These are phyloP conservation scores for Rhinopomastus cyanomelas DNA, from an alignment of 2,113 vertebrate species.

Conservation along the genomic window DNA sequence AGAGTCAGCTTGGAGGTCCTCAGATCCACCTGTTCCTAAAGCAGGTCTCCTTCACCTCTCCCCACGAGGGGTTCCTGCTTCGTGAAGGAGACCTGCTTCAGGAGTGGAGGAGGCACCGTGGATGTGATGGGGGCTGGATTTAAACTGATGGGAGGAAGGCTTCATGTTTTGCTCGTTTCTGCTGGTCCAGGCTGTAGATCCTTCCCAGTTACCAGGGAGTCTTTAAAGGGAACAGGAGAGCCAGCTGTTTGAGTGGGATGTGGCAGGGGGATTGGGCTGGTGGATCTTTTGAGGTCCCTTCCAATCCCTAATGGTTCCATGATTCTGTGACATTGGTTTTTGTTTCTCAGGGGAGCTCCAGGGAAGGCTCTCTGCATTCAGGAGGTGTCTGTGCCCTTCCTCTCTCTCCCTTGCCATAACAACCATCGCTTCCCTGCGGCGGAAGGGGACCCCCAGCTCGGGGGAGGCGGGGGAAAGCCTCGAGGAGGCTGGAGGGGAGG, in stretches of 20 bases:
- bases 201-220: rapidly evolving
- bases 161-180: neutral
- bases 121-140: rapidly evolving
- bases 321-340: no score
- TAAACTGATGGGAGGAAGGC: rapidly evolving
- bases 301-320: no score
- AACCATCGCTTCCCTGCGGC: constrained; percentile 57
- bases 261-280: no score
- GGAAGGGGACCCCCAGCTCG: constrained; percentile 29
- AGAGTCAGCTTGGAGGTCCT: neutral
- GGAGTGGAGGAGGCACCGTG: neutral
- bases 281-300: no score
- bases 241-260: neutral
- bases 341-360: neutral
- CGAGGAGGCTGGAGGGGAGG: constrained; percentile 30
- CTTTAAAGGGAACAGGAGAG: neutral
- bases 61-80: neutral
- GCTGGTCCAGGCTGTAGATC: neutral
- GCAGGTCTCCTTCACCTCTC: neutral
- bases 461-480: constrained; percentile 48
- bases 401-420: constrained; percentile 2
- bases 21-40: no score
- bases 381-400: constrained; percentile 39
- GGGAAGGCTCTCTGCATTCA: constrained; percentile 49
- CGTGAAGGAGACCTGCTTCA: rapidly evolving